Evolutionary conservation across 2,113 vertebrate genomes (phyloP).

Genomic region (Zosterops pallidus): DNA sequence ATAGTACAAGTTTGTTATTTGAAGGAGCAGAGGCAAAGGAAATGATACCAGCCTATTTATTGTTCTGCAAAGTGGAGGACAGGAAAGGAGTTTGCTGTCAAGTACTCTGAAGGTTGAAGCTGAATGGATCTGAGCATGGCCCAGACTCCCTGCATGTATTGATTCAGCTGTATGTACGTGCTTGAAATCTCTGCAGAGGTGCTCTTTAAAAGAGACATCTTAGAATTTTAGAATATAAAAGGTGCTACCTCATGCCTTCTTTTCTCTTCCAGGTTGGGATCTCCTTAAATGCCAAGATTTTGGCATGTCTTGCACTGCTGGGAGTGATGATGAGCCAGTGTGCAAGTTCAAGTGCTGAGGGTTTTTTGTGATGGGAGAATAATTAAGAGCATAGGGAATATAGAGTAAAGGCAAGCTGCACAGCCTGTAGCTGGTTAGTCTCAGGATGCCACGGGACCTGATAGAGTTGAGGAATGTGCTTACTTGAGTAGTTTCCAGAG

Average conservation of each 20-base stretch:
- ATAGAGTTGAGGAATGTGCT: background rate
- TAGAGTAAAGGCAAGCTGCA: background rate
- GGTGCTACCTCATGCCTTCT: background rate
- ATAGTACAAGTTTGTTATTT: background rate
- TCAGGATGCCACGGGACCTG: background rate
- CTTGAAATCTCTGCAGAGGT: background rate
- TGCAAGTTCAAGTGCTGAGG: background rate
- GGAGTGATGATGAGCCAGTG: background rate
- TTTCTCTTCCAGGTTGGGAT: background rate
- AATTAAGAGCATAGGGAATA: background rate
- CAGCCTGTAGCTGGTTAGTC: background rate
- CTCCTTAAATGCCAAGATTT: background rate
- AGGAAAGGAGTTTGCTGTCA: background rate
- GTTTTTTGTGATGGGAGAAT: background rate
- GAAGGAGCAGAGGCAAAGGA: constrained; percentile 8
- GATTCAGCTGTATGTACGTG: background rate
- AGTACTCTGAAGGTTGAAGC: background rate
- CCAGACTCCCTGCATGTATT: background rate
- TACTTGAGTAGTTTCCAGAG: background rate
- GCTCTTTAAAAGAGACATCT: background rate
- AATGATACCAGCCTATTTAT: background rate
- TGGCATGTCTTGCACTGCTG: background rate
- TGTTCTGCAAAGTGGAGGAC: background rate
- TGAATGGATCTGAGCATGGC: background rate
- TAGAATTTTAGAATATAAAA: background rate